Percentiles rank a stretch among this genome's conserved stretches.
These are phyloP conservation scores for Martes martes DNA, from an alignment of 2,113 vertebrate genomes.

Conservation along the genomic window DNA sequence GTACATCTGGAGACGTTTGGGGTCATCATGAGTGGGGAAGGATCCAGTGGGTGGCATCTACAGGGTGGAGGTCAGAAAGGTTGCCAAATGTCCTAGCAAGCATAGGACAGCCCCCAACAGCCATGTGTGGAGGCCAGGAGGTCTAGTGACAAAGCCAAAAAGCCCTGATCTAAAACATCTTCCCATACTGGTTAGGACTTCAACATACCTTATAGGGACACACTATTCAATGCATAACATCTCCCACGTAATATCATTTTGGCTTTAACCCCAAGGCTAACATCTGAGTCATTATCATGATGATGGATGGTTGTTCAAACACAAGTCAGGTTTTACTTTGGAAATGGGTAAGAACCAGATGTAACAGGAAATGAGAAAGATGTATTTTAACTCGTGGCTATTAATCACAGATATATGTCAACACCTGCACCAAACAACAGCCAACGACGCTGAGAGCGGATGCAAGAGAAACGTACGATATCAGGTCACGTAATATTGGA, in stretches of 20 bases:
- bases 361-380: background rate
- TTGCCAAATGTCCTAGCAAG: accelerated
- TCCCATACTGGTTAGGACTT: background rate
- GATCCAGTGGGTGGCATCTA: background rate
- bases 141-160: background rate
- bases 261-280: background rate
- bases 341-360: background rate
- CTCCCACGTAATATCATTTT: background rate
- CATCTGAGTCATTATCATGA: background rate
- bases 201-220: background rate
- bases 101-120: background rate
- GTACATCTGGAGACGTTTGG: background rate
- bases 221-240: background rate
- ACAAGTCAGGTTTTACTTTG: background rate
- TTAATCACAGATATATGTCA: background rate
- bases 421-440: background rate
- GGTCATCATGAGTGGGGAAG: background rate
- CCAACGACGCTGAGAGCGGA: background rate
- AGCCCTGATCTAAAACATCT: background rate
- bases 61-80: no score
- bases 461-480: background rate
- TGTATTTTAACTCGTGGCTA: background rate
- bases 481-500: background rate
- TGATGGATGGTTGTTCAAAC: background rate
- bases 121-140: background rate